A percentile compares a stretch with the other conserved stretches of the same genome.
Evolutionary conservation across 1,140 invertebrate genomes (phyloP).

Genomic region (Scaptodrosophila lebanonensis): DNA sequence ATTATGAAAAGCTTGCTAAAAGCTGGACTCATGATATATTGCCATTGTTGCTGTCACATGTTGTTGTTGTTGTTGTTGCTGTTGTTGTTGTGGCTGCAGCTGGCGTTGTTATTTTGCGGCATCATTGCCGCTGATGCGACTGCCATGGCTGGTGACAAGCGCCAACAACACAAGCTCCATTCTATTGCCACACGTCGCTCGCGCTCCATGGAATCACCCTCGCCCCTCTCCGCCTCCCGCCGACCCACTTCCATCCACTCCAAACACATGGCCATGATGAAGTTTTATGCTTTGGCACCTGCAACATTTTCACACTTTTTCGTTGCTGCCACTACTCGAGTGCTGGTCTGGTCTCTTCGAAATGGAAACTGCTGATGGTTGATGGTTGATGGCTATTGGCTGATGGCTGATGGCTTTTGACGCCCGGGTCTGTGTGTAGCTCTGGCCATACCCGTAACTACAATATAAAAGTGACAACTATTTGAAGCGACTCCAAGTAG

Average conservation of each 20-base stretch:
- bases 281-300: slow-evolving; percentile 74
- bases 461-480: slow-evolving; percentile 28
- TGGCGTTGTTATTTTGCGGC: slow-evolving; percentile 42
- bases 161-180: slow-evolving; percentile 5
- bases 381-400: no score
- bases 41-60: slow-evolving; percentile 44
- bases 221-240: no score
- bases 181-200: slow-evolving; percentile 59
- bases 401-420: no score
- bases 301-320: slow-evolving; percentile 31
- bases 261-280: slow-evolving; percentile 69
- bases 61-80: slow-evolving; percentile 16
- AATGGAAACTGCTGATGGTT: no score
- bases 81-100: slow-evolving; percentile 23
- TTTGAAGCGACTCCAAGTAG: not conserved
- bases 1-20: slow-evolving; percentile 75
- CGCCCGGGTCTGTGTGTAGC: no score
- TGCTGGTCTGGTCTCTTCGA: no score
- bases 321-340: no score
- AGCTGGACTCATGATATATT: slow-evolving; percentile 72
- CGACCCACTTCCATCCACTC: no score
- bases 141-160: slow-evolving; percentile 36
- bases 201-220: no score
- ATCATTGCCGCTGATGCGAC: slow-evolving; percentile 54
- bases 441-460: no score